phyloP scores from a whole-genome alignment of 2,797 vertebrate genomes.

The Hypotaenidia philippensis region DNA sequence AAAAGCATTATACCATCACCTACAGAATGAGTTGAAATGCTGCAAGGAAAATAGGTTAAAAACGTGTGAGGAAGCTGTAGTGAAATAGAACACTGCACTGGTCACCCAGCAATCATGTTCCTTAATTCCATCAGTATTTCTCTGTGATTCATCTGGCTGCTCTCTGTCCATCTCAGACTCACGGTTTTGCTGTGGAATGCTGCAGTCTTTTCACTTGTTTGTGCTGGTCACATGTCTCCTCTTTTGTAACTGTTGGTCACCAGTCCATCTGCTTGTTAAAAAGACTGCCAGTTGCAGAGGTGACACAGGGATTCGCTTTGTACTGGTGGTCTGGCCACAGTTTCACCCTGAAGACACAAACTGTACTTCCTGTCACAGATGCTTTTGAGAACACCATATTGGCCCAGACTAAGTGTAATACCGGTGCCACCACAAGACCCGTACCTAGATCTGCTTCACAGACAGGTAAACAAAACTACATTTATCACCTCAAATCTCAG shows the following conservation, averaged over 20 bases:
- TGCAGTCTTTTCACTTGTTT: neutral
- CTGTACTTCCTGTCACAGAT: conserved; percentile 84
- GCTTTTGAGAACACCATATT: conserved; percentile 85
- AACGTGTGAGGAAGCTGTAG: neutral
- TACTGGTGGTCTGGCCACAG: neutral
- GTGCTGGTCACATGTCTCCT: neutral
- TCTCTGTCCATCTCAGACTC: neutral
- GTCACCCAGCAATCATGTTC: neutral
- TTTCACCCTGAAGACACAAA: conserved; percentile 60
- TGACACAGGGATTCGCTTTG: neutral
- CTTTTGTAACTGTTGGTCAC: neutral
- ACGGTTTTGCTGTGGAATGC: neutral
- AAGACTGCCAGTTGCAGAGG: neutral
- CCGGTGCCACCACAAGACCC: conserved; percentile 71
- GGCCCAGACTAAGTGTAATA: conserved; percentile 82
- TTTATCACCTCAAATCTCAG: neutral
- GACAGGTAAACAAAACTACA: conserved; percentile 71
- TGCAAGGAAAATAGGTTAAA: neutral
- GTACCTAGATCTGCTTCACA: conserved; percentile 87
- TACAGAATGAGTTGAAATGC: neutral
- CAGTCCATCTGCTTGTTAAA: neutral
- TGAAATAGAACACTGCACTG: neutral
- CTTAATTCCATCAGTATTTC: neutral
- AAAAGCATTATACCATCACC: neutral
- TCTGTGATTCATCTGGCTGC: neutral